These are phyloP conservation scores for Azemiops feae DNA, from an alignment of 2,113 vertebrate species.

Conservation along the genomic window DNA sequence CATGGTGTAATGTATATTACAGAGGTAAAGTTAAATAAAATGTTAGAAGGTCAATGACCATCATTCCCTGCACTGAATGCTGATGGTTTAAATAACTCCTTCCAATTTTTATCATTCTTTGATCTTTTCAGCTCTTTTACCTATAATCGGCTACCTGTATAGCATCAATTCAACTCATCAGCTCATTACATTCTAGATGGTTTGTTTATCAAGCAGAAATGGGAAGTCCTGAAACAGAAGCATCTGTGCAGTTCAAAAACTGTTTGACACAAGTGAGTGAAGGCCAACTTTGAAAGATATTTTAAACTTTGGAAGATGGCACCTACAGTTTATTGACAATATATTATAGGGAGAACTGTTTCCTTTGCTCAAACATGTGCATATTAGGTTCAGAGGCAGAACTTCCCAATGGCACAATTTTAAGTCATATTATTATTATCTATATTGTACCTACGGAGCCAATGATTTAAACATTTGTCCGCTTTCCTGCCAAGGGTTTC, in stretches of 20 bases:
- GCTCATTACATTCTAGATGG: not conserved
- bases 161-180: not conserved
- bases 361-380: not conserved
- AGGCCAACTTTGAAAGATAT: not conserved
- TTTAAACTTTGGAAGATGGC: not conserved
- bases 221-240: not conserved
- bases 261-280: not conserved
- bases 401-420: not conserved
- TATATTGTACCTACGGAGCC: constrained; percentile 41
- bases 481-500: constrained; percentile 47
- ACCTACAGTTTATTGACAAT: not conserved
- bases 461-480: constrained; percentile 45
- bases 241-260: not conserved
- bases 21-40: not conserved
- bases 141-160: not conserved
- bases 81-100: not conserved
- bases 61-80: not conserved
- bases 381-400: not conserved
- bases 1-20: not conserved
- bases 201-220: not conserved
- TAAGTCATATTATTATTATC: constrained; percentile 45
- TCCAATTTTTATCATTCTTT: not conserved
- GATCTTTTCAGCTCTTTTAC: not conserved
- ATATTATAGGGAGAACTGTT: not conserved
- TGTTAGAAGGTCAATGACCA: not conserved